Evolutionary conservation across 2,113 vertebrate genomes (phyloP), one percentile per base, ranked within the genome.

Genomic region (Heloderma charlesbogerti): DNA sequence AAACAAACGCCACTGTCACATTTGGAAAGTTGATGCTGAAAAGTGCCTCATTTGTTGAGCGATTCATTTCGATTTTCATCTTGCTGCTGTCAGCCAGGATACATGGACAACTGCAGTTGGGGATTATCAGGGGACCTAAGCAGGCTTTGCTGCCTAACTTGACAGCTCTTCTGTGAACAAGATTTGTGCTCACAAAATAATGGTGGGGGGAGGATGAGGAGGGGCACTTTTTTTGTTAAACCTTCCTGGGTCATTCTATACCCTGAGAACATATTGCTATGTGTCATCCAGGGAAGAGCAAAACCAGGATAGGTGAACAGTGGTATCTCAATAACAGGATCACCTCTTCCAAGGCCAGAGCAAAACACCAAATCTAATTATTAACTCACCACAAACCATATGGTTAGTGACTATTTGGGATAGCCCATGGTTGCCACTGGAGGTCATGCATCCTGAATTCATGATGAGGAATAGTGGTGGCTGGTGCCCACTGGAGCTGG

Each of bases 31-130:
- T 87, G 95, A 93, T 96, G 95, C 93, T 93, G 92, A 95, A 93
- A 96, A 92, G 95, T 82, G 93, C 94, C 96, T 96, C 96, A 95
- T 94, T 94, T 93, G 96, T 93, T 93, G 94, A 92, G 94, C 91
- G 31, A 95, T 94, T 96, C 93, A 95, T 96, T 96, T 96, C 91
- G 89, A 93, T 94, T 95, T 90, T 93, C 95, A 96, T 92, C 94
- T 92, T 93, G 96, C 94, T 92, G 90, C 95, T 96, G 96, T 96
- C 96, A 97, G 88, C 31, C 87, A 93, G 93, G 93, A 95, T 89
- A 92, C 95, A 95, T 87, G 93, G 95, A 92, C 90, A 97, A 22
- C 93, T 94, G 95, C 90, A 87, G 95, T 90, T 92, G 95, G 93
- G 63, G 93, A 94, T 95, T 94, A 96, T 95, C 96, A 93, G 79